These are phyloP conservation scores for Cichlasoma orientale DNA, from an alignment of 2,797 vertebrate genomes.

Conservation along the genomic window DNA sequence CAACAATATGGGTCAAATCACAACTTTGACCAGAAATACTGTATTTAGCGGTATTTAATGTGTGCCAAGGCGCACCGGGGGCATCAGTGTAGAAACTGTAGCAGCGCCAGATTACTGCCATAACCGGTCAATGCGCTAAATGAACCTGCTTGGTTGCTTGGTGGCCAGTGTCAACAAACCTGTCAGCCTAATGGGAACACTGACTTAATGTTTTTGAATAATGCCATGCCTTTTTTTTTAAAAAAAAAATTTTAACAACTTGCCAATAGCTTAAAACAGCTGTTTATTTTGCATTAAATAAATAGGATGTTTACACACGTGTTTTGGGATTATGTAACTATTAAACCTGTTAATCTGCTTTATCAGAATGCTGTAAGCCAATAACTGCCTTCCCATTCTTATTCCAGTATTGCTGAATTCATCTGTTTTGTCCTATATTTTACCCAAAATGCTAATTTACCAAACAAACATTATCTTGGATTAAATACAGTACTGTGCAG, in stretches of 20 bases:
- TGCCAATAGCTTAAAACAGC: neutral
- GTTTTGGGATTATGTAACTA: neutral
- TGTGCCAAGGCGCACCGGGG: neutral
- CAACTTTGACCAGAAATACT: neutral
- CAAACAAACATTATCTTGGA: no score
- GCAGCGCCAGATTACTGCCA: slow-evolving; percentile 4
- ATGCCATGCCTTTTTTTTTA: neutral
- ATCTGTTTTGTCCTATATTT: no score
- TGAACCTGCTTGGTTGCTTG: slow-evolving; percentile 1
- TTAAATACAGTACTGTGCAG: no score
- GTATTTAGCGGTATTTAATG: neutral
- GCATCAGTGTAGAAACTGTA: neutral
- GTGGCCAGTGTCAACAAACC: neutral
- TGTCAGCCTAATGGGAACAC: neutral
- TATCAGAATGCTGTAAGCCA: neutral
- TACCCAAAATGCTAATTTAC: no score
- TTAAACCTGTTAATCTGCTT: neutral
- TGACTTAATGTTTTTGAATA: neutral
- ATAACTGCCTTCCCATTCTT: no score
- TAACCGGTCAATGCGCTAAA: neutral
- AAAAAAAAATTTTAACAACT: neutral
- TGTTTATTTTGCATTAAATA: neutral
- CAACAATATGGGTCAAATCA: slow-evolving; percentile 27
- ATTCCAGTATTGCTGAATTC: no score
- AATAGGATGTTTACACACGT: neutral